Conservation (phyloP, 2,888 invertebrate genomes). For the Drosophila cracens region DNA sequence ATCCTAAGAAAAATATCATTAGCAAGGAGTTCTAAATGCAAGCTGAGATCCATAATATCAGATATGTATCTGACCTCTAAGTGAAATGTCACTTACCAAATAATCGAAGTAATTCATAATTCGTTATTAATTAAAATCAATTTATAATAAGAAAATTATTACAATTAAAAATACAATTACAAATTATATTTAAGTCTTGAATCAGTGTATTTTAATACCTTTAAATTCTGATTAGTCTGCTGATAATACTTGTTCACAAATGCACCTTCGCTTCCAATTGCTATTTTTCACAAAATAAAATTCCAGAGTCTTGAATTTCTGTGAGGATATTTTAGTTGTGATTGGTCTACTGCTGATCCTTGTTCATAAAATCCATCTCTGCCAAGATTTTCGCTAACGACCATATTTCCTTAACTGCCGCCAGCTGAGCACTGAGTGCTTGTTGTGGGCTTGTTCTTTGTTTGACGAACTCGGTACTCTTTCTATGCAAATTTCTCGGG, state of each 20-base stretch:
- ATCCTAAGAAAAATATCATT: not conserved
- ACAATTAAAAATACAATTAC: not conserved
- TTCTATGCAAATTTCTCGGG: constrained; percentile 48
- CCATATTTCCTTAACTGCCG: not conserved
- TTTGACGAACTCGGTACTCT: constrained; percentile 27
- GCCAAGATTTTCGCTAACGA: not conserved
- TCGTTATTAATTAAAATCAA: not conserved
- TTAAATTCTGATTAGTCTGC: not conserved
- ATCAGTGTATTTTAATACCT: not conserved
- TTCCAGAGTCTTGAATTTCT: not conserved
- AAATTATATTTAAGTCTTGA: not conserved
- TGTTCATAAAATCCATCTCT: not conserved
- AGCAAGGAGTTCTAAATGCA: not conserved
- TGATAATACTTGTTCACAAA: not conserved
- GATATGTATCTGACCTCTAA: not conserved
- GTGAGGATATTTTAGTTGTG: not conserved
- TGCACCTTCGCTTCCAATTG: not conserved
- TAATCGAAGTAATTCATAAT: not conserved
- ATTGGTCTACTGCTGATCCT: constrained; percentile 2
- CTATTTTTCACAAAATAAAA: not conserved
- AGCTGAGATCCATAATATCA: not conserved
- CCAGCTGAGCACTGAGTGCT: not conserved
- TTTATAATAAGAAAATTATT: not conserved
- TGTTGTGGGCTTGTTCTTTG: not conserved
- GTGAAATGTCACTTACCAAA: not conserved